Base-by-base conservation (phyloP, 2,113 vertebrate species). In the Notothenia coriiceps region DNA sequence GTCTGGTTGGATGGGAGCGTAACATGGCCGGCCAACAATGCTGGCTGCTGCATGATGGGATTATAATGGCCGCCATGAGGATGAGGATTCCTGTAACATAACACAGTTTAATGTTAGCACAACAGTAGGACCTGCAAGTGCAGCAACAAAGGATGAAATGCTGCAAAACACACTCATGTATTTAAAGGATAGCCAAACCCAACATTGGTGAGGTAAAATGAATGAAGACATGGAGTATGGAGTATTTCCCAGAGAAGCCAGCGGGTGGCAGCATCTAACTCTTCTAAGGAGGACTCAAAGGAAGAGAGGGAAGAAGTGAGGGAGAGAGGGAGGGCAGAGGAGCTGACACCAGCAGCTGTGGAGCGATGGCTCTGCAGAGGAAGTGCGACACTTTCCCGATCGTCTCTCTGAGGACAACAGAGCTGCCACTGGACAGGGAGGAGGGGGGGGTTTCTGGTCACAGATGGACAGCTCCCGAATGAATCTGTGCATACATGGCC, bases 31-130 rank as follows among this genome's bases (percentile, higher is more conserved):
- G 98, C 95, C 84, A 99, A 84, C 79, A 99, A 94, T 5, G 97
- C 92, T 0, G 98, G 98, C 95, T 99, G 98, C 94, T 99, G 98
- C 97, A 99, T 98, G 95, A 99, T 99, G 95, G 98, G 96, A 93
- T 99, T 99, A 68, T 99, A 99, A 93, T 99, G 98, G 95, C 96
- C 96, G 89, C 96, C 95, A 0, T 99, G 98, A 77, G 97, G 94
- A 11, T 99, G 98, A 1, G 97, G 95, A 92, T 97, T 99, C 91
- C 95, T 96, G 92, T 6, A 88, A 89, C 5, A 80, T 2, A 85
- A 71, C 6, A 87, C 1, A 75, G 29, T 44, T 43, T 43, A 2
- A 29, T 12, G 47, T 75, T 35, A 82, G 2, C 10, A 66, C 8
- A 56, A 80, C 11, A 66, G 50, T 52, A 50, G 47, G 59, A 52